Base-by-base conservation (phyloP, 2,797 vertebrate species). In the Pseudochromis fuscus region DNA sequence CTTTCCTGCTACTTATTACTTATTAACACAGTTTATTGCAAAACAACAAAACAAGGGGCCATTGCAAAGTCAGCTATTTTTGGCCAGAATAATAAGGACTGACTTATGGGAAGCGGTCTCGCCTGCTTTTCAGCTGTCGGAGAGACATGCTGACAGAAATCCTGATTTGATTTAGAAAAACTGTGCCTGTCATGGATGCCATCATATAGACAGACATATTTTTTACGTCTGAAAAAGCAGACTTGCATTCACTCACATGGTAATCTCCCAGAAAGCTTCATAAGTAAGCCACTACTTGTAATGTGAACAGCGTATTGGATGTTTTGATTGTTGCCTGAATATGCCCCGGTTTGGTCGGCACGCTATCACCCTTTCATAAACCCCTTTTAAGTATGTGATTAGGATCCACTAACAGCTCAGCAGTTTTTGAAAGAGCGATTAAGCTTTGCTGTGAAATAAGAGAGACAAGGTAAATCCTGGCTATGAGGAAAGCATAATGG, bases 401-500 rank as follows among this genome's bases (percentile, higher is more conserved):
- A 37, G 35, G 13, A 16, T 37, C 35, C 13, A 37, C 35, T 37
- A 37, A 37, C 59, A 68, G 64, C 68, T 82, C 73, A 63, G 71
- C 59, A 59, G 68, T 82, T 75, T 55, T 67, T 75, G 19, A n/a
- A 50, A 58, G 48, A 7, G 23, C 68, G 52, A 67, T 63, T 57
- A 50, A 70, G 46, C 46, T 53, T 70, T 42, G 7, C 24, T 52
- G 51, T 58, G 44, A 61, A 52, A 45, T 48, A 42, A 33, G 31
- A 12, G 13, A 40, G 53, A 24, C 37, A 12, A 12, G 33, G 21
- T 56, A 35, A 63, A 53, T 27, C 31, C 16, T 71, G 23, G 18
- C 3, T 25, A 4, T 37, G 7, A 49, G 8, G 27, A 37, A 19
- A 55, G 31, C n/a, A 37, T 4, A 18, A 31, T 16, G 19, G 11